These are phyloP conservation scores for Conopomorpha cramerella DNA, from an alignment of 1,140 invertebrate genomes.

Conservation along the genomic window DNA sequence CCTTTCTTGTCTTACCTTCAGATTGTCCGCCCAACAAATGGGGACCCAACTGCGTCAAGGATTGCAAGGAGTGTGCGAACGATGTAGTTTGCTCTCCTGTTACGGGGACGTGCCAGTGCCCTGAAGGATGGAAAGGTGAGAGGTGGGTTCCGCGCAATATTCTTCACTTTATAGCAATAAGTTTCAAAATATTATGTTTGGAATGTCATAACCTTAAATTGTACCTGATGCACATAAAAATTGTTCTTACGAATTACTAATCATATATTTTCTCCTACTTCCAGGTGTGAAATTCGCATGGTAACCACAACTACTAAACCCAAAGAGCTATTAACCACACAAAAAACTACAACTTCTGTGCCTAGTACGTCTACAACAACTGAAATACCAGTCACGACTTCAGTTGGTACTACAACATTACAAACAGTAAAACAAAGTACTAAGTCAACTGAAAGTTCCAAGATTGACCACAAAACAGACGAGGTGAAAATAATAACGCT, in stretches of 20 bases:
- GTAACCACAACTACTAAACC: conserved; percentile 21
- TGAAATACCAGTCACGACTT: too few species aligned
- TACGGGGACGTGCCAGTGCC: conserved; percentile 38
- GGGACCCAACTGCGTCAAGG: conserved; percentile 47
- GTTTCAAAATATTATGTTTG: not conserved
- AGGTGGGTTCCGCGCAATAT: conserved; percentile 37
- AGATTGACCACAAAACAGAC: too few species aligned
- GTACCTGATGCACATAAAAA: too few species aligned
- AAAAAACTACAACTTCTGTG: conserved; percentile 15
- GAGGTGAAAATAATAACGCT: too few species aligned
- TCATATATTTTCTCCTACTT: too few species aligned
- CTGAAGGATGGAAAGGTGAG: conserved; percentile 55
- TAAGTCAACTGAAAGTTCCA: too few species aligned
- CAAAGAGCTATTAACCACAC: conserved; percentile 38
- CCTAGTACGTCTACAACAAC: conserved; percentile 12
- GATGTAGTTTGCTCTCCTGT: conserved; percentile 32
- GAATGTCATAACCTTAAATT: not conserved
- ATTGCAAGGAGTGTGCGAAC: conserved; percentile 26
- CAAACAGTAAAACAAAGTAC: too few species aligned
- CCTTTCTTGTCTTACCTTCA: too few species aligned
- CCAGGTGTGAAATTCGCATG: conserved; percentile 30
- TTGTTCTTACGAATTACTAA: too few species aligned
- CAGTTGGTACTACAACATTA: conserved; percentile 15
- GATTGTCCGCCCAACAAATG: conserved; percentile 51
- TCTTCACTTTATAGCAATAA: not conserved